Base-by-base conservation (phyloP, 1,140 invertebrate genomes). In the Monomorium pharaonis region DNA sequence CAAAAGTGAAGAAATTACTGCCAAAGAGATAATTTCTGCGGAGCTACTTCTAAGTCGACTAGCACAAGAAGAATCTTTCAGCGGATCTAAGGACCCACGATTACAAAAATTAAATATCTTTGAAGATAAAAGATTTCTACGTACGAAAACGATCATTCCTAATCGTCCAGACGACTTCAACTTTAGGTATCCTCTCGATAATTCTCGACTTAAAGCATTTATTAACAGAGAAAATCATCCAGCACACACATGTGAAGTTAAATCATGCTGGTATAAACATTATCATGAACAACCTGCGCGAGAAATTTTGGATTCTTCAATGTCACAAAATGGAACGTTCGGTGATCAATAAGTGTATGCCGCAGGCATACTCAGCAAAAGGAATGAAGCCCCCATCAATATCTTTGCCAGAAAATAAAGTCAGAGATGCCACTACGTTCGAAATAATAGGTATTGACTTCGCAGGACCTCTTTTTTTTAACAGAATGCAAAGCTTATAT, bases 401-500 rank as follows among this genome's bases (percentile, higher is more conserved):
- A 18, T 2, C 70, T 24, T 85, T 92, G 4, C 90, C 91, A 5
- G 18, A 74, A 14, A 58, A 88, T 67, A 86, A 88, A 12, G 86
- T 92, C 0, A 75, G 70, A 42, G 88, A 92, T 58, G 67, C 84
- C 0, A 47, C 75, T 21, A 63, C 69, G 2, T 93, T 92, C 76
- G 88, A 90, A 54, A 62, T 89, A 5, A 88, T 77, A 10, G 89
- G 91, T 5, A 65, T 92, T 0, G 91, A 92, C 80, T 90, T 89
- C 30, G 89, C 90, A 1, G 90, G 89, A 16, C 87, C 90, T 4
- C 16, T n/a, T 92, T 0, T 87, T 77, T 60, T 74, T 92, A 49
- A 33, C 47, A 0, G 85, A 70, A 2, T 56, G 86, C 27, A 92
- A 92, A 24, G 74, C 58, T 4, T 91, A 91, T 81, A 78, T 92